These are phyloP conservation scores for Stratiomys singularior DNA, from an alignment of 2,888 invertebrate genomes.

Conservation along the genomic window DNA sequence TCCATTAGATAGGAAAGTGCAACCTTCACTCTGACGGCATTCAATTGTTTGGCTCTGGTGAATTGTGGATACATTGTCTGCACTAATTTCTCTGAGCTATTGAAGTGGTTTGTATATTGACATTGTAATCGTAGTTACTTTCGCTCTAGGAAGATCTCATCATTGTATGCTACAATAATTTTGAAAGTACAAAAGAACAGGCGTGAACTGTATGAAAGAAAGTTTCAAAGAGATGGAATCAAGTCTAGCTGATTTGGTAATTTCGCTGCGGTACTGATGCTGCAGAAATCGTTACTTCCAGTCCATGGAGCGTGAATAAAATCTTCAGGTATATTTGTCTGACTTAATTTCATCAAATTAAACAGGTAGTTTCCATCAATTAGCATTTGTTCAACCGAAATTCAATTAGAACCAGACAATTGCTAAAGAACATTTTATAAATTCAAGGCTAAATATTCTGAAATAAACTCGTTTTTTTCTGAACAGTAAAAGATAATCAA, in stretches of 20 bases:
- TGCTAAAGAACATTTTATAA: not conserved
- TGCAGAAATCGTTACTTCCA: too few species aligned
- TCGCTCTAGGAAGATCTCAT: not conserved
- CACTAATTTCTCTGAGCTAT: not conserved
- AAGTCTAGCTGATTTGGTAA: too few species aligned
- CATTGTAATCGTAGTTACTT: not conserved
- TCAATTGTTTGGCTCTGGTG: slow-evolving; percentile 1
- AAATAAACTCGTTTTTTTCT: not conserved
- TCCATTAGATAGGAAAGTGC: not conserved
- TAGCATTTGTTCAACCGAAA: not conserved
- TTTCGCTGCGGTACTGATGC: too few species aligned
- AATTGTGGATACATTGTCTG: not conserved
- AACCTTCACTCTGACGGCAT: slow-evolving; percentile 3
- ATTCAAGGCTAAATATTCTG: not conserved
- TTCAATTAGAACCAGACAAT: not conserved
- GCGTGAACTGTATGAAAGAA: too few species aligned
- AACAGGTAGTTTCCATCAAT: too few species aligned
- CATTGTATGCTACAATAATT: too few species aligned
- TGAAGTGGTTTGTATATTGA: not conserved
- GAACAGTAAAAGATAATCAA: not conserved
- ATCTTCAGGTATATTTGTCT: too few species aligned
- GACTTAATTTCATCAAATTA: too few species aligned
- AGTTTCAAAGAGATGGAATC: too few species aligned
- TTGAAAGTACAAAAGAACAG: too few species aligned
- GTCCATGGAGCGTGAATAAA: too few species aligned